Evolutionary conservation across 23 tunicate genomes (phyloP).

Genomic region (Halocynthia aurantium): DNA sequence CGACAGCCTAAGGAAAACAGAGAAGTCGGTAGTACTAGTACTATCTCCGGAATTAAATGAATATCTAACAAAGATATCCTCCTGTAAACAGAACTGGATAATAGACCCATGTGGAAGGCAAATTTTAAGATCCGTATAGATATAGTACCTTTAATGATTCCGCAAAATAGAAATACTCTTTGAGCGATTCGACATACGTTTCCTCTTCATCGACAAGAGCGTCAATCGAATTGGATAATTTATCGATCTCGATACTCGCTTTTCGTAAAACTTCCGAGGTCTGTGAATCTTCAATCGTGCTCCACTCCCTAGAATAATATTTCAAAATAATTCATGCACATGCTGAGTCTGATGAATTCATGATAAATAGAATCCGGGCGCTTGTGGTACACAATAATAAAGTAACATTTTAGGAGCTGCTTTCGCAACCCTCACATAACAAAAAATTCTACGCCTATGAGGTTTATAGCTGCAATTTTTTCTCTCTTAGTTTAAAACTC

Average conservation of each 20-base stretch:
- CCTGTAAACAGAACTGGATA: too few relatives aligned
- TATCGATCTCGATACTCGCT: slow-evolving; percentile 46
- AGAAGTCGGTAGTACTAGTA: too few relatives aligned
- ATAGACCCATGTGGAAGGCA: too few relatives aligned
- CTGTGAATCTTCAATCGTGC: slow-evolving; percentile 41
- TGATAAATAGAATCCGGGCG: too few relatives aligned
- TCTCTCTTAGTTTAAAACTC: too few relatives aligned
- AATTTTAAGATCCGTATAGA: neutral
- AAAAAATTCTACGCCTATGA: too few relatives aligned
- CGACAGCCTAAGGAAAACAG: slow-evolving; percentile 23
- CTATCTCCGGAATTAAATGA: too few relatives aligned
- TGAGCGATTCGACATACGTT: slow-evolving; percentile 69
- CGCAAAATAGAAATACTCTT: slow-evolving; percentile 81
- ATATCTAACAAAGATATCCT: too few relatives aligned
- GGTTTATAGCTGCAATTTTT: too few relatives aligned
- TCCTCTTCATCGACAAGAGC: slow-evolving; percentile 82
- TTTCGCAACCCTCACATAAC: too few relatives aligned
- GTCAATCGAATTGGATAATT: slow-evolving; percentile 64
- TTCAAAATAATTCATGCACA: slow-evolving; percentile 9
- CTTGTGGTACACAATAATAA: too few relatives aligned
- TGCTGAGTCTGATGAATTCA: neutral
- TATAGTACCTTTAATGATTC: slow-evolving; percentile 64
- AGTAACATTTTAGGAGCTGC: too few relatives aligned
- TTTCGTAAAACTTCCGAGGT: slow-evolving; percentile 56
- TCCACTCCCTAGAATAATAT: slow-evolving; percentile 52